Conservation (phyloP, 1,140 invertebrate genomes). For the Philopotamus ludificatus region DNA sequence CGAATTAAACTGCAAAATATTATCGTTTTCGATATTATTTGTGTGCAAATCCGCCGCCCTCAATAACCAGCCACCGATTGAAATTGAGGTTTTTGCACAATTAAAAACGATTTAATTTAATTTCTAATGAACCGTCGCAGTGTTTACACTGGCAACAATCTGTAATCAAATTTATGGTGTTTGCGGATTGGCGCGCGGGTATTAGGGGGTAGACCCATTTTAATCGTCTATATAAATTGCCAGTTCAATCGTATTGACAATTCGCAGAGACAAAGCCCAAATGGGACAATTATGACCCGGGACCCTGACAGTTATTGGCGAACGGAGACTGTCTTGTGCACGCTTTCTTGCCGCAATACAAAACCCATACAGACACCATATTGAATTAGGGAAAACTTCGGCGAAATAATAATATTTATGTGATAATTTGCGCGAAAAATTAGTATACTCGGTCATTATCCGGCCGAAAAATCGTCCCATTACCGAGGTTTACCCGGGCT, state of each 20-base stretch:
- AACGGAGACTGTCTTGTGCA: not conserved
- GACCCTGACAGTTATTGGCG: not conserved
- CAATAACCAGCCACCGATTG: too few relatives aligned
- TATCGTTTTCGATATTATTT: too few relatives aligned
- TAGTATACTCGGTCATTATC: too few relatives aligned
- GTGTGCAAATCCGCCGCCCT: too few relatives aligned
- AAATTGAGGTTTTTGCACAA: too few relatives aligned
- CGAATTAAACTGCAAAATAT: too few relatives aligned
- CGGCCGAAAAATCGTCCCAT: too few relatives aligned
- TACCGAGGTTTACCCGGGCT: too few relatives aligned
- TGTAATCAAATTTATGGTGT: slow-evolving; percentile 4
- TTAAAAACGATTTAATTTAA: not conserved
- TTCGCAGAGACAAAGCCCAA: not conserved
- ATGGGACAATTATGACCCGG: slow-evolving; percentile 9
- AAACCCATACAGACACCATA: too few relatives aligned
- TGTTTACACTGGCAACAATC: not conserved
- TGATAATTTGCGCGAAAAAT: too few relatives aligned
- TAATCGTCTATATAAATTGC: slow-evolving; percentile 10
- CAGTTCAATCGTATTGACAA: slow-evolving; percentile 7
- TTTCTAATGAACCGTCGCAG: not conserved
- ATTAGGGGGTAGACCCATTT: not conserved
- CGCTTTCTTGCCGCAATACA: not conserved
- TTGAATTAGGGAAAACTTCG: too few relatives aligned
- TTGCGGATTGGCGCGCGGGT: not conserved
- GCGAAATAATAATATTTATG: too few relatives aligned